phyloP scores from a whole-genome alignment of 1,140 invertebrate genomes.

The Anthonomus grandis region DNA sequence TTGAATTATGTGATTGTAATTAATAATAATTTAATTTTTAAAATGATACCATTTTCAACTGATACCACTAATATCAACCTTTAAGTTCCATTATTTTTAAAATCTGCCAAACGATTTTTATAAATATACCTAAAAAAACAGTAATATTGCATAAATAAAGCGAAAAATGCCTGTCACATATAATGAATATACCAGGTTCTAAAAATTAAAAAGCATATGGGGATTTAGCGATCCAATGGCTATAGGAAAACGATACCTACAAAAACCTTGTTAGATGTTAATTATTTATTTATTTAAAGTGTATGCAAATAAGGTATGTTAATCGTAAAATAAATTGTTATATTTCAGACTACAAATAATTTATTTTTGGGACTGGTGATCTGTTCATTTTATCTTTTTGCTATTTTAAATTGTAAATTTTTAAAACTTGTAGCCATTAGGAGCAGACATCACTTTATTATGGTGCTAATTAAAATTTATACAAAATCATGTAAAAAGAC shows the following conservation, averaged over 20 bases:
- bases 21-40: no score
- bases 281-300: constrained; percentile 17
- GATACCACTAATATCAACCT: no score
- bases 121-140: background rate
- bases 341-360: constrained; percentile 9
- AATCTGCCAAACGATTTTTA: background rate
- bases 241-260: constrained; percentile 13
- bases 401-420: constrained; percentile 2
- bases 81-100: no score
- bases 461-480: background rate
- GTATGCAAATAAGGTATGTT: constrained; percentile 20
- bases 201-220: constrained; percentile 13
- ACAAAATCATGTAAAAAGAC: no score
- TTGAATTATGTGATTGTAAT: no score
- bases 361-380: background rate
- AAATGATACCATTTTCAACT: no score
- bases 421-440: background rate
- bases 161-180: background rate
- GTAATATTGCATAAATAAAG: background rate
- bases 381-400: background rate
- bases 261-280: constrained; percentile 22
- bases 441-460: background rate
- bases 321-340: constrained; percentile 19
- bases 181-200: background rate
- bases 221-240: constrained; percentile 10